phyloP scores from a whole-genome alignment of 2,888 invertebrate genomes.

The Schizotus pectinicornis region DNA sequence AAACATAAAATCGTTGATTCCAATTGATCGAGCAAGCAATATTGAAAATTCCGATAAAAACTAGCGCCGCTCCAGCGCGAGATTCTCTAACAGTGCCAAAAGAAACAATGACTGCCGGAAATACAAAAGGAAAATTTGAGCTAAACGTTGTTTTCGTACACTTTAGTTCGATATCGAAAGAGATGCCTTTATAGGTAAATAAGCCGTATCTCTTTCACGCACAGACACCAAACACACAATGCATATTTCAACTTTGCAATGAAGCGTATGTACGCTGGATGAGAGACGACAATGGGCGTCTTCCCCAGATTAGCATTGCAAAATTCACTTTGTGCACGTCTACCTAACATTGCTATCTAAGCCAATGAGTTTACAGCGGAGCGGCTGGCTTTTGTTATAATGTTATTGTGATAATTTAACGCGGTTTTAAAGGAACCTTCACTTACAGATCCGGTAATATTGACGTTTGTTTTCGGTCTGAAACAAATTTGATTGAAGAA shows the following conservation, averaged over 20 bases:
- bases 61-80: too few species aligned
- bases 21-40: too few species aligned
- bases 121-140: too few species aligned
- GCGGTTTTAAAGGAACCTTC: constrained; percentile 7
- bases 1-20: too few species aligned
- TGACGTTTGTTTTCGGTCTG: background rate
- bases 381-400: constrained; percentile 8
- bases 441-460: background rate
- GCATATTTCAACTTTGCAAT: constrained; percentile 27
- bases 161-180: too few species aligned
- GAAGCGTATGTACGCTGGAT: constrained; percentile 15
- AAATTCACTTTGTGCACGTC: constrained; percentile 29
- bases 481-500: too few species aligned
- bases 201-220: too few species aligned
- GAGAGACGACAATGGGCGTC: constrained; percentile 24
- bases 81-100: too few species aligned
- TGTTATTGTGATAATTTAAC: constrained; percentile 12
- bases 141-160: too few species aligned
- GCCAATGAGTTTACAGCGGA: constrained; percentile 17
- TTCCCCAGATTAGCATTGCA: constrained; percentile 29
- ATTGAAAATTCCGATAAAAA: too few species aligned
- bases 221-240: constrained; percentile 1
- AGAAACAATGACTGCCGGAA: too few species aligned
- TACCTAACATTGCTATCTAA: constrained; percentile 18
- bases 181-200: too few species aligned